Evolutionary conservation across 2,797 vertebrate genomes (phyloP).

Genomic region (Melanotaenia boesemani): DNA sequence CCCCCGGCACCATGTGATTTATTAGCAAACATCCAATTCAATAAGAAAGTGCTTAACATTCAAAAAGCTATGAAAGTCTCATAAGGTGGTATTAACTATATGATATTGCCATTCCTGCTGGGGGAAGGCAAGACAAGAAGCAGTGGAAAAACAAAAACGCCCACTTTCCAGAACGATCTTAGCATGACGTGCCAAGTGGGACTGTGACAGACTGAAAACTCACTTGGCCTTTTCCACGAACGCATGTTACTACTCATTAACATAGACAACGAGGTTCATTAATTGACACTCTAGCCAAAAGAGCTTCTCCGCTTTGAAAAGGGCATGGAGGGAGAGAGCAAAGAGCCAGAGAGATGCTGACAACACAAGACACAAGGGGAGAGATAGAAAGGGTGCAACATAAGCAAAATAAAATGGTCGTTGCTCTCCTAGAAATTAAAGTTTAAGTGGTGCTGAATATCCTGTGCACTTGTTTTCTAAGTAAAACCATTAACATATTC

Average conservation of each 20-base stretch:
- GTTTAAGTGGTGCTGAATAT: constrained; percentile 60
- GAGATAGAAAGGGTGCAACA: constrained; percentile 40
- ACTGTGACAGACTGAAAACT: constrained; percentile 66
- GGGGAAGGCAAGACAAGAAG: constrained; percentile 47
- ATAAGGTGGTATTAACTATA: constrained; percentile 71
- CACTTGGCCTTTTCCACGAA: constrained; percentile 76
- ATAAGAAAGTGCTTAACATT: constrained; percentile 83
- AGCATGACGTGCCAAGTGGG: constrained; percentile 56
- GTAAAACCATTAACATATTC: constrained; percentile 16
- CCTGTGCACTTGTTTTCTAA: neutral
- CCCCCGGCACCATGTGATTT: constrained; percentile 73
- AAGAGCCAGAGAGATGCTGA: constrained; percentile 8
- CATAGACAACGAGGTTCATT: constrained; percentile 82
- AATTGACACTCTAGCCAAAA: constrained; percentile 77
- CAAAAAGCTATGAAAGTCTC: constrained; percentile 72
- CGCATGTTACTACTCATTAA: constrained; percentile 79
- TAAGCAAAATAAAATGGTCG: constrained; percentile 53
- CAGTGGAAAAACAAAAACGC: constrained; percentile 62
- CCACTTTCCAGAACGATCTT: constrained; percentile 57
- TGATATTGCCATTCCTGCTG: constrained; percentile 61
- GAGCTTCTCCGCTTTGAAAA: constrained; percentile 78
- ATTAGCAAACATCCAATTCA: constrained; percentile 85
- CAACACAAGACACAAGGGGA: constrained; percentile 31
- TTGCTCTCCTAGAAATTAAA: constrained; percentile 50
- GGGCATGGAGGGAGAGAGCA: constrained; percentile 51